phyloP scores from a whole-genome alignment of 2,888 invertebrate species.

The Melieria omissa region DNA sequence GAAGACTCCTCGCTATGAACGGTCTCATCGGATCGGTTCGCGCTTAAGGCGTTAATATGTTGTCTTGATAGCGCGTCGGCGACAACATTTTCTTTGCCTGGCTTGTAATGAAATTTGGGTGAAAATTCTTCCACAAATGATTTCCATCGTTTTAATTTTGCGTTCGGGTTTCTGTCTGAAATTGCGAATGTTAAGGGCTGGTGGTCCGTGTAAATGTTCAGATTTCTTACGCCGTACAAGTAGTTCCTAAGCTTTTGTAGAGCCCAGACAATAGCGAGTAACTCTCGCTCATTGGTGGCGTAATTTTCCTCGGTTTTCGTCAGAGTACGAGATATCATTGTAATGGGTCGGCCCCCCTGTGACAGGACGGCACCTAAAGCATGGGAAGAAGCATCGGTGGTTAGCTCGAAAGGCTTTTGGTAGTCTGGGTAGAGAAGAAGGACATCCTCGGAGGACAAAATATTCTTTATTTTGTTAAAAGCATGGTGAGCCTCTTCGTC shows the following conservation, averaged over 20 bases:
- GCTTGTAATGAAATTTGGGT: slow-evolving; percentile 28
- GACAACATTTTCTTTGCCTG: slow-evolving; percentile 32
- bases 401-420: background rate
- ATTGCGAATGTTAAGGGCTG: slow-evolving; percentile 44
- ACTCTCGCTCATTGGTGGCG: slow-evolving; percentile 39
- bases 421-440: background rate
- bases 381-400: background rate
- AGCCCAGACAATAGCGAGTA: slow-evolving; percentile 13
- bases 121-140: slow-evolving; percentile 34
- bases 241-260: slow-evolving; percentile 1
- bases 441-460: background rate
- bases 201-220: slow-evolving; percentile 24
- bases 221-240: background rate
- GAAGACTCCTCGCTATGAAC: slow-evolving; percentile 36
- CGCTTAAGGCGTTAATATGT: slow-evolving; percentile 30
- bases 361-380: background rate
- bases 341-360: slow-evolving; percentile 2
- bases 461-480: background rate
- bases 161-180: slow-evolving; percentile 42
- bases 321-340: slow-evolving; percentile 17
- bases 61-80: slow-evolving; percentile 43
- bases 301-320: slow-evolving; percentile 16
- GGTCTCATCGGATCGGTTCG: slow-evolving; percentile 18
- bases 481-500: background rate
- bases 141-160: slow-evolving; percentile 33